These are phyloP conservation scores for Coluber constrictor DNA, from an alignment of 2,797 vertebrate species.

Conservation along the genomic window DNA sequence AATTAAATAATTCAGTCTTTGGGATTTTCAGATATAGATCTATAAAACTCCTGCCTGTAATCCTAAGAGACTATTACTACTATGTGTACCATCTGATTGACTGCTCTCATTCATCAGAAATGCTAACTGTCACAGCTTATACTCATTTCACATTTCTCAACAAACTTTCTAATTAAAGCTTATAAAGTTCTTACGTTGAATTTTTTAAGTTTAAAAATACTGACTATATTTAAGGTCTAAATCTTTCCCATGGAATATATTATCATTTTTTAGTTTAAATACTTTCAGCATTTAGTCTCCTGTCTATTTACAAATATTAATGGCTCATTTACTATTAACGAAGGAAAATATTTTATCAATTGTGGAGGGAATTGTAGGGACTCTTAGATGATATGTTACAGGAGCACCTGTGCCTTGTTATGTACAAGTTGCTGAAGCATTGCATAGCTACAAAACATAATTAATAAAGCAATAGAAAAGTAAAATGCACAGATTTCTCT, in stretches of 20 bases:
- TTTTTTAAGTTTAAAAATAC: constrained; percentile 4
- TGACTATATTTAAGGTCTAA: not conserved
- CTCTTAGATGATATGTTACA: constrained; percentile 24
- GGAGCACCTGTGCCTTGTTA: constrained; percentile 57
- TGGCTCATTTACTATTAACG: constrained; percentile 26
- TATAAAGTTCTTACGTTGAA: constrained; percentile 17
- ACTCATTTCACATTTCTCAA: constrained; percentile 3
- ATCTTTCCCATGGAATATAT: not conserved
- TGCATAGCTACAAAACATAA: not conserved
- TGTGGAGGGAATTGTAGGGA: constrained; percentile 21
- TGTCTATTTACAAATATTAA: constrained; percentile 32
- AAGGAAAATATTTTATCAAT: constrained; percentile 23
- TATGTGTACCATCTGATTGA: not conserved
- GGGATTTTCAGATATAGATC: not conserved
- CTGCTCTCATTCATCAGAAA: not conserved
- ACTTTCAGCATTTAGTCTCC: constrained; percentile 29
- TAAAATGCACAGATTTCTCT: constrained; percentile 18
- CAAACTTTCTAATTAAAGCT: constrained; percentile 24
- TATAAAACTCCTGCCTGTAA: not conserved
- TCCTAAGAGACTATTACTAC: not conserved
- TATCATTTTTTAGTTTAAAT: constrained; percentile 39
- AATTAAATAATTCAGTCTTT: not conserved
- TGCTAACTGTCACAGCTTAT: not conserved
- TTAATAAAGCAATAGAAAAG: constrained; percentile 24
- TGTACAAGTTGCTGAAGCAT: constrained; percentile 3